phyloP scores from a whole-genome alignment of 2,888 invertebrate species.

The Lasioglossum pauxillum region DNA sequence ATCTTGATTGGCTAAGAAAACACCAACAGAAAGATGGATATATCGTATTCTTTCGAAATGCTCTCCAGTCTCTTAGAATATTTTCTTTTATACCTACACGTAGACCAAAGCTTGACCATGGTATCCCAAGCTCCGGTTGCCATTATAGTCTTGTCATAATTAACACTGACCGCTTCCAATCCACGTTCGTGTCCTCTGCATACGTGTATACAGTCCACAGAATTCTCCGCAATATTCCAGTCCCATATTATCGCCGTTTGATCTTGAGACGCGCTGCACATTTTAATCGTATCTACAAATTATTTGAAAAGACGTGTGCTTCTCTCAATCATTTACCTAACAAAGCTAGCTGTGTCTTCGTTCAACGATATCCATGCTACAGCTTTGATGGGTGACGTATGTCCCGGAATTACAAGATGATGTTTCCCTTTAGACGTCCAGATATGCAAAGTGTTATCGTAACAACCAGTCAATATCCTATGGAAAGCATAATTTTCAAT shows the following conservation, averaged over 20 bases:
- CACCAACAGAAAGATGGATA: constrained; percentile 16
- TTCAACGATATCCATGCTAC: constrained; percentile 93
- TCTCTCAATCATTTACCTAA: constrained; percentile 85
- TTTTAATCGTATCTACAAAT: neutral
- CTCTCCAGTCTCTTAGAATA: neutral
- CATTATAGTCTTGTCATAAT: constrained; percentile 88
- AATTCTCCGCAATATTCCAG: constrained; percentile 91
- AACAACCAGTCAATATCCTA: constrained; percentile 96
- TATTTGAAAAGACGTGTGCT: neutral
- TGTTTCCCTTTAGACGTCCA: constrained; percentile 95
- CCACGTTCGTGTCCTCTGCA: constrained; percentile 97
- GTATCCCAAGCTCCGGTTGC: constrained; percentile 98
- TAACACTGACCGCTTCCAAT: constrained; percentile 94
- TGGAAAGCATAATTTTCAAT: neutral
- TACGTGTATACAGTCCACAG: constrained; percentile 91
- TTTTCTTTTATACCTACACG: constrained; percentile 85
- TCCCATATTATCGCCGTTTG: constrained; percentile 96
- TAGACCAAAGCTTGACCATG: constrained; percentile 96
- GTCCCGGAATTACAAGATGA: constrained; percentile 93
- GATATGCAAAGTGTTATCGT: constrained; percentile 96
- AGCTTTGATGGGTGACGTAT: constrained; percentile 94
- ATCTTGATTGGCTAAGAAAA: constrained; percentile 73
- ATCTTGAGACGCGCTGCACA: constrained; percentile 93
- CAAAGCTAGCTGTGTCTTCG: constrained; percentile 89
- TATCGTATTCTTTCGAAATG: neutral